Base-by-base conservation (phyloP, 2,797 vertebrate genomes). In the Parotocinclus haroldoi region DNA sequence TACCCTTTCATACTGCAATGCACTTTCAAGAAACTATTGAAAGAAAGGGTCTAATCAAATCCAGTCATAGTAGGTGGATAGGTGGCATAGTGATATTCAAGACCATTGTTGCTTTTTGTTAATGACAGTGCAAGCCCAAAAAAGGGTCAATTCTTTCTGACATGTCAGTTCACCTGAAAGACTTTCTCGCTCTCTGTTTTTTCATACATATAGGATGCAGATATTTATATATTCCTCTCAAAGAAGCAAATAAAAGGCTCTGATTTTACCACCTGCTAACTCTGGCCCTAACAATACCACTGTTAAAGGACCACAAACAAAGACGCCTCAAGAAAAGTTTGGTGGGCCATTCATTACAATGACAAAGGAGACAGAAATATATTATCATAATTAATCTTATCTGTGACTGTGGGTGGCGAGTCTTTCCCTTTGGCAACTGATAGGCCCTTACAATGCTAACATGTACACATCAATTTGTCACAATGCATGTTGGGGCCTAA, bases 381-480 rank as follows among this genome's bases (percentile, higher is more conserved):
- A 94, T 95, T 95, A 95, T 95, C 93, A 96, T 95, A 94, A 96
- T 96, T 92, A 95, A 92, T 90, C 88, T 90, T 90, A 93, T 94
- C 91, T 88, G 89, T 92, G 92, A 80, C 89, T 84, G 92, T 96
- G 93, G 93, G 94, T 96, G 94, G 94, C 90, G 88, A 79, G 79
- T 82, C 76, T 73, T 77, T 84, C 83, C 84, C 85, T 85, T 84
- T 84, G 84, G 78, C 79, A 81, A 83, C 89, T 86, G 89, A 87
- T 84, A 83, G 86, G 84, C 68, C 76, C 82, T 83, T 78, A 87
- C 85, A 84, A 79, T 86, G 82, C 85, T 83, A 83, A 88, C 83
- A 84, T 81, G 75, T 86, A 87, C 83, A 85, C 79, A 80, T 77
- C 87, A 81, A 79, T 80, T 80, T 89, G 80, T 76, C 78, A 81